phyloP scores from a whole-genome alignment of 2,113 vertebrate species.

The Podilymbus podiceps region DNA sequence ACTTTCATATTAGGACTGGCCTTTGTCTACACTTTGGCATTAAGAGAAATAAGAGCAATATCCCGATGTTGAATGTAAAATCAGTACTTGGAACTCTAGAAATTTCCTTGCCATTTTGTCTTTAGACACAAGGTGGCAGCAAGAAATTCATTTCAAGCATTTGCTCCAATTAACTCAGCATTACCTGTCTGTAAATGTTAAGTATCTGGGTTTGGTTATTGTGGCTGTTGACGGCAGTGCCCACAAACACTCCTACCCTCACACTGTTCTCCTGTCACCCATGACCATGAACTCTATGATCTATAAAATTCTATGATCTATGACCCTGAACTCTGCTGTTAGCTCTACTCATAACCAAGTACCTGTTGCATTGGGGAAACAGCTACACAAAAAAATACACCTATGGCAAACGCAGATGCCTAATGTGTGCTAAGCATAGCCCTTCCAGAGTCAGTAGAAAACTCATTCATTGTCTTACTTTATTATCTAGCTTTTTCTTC shows the following conservation, averaged over 20 bases:
- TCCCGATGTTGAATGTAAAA: not conserved
- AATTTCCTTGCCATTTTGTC: conserved; percentile 58
- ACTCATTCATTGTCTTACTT: not conserved
- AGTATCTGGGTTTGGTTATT: not conserved
- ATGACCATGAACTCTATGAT: not conserved
- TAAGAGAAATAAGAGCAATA: not conserved
- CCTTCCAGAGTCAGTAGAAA: not conserved
- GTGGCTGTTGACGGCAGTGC: not conserved
- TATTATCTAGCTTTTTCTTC: not conserved
- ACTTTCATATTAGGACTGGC: not conserved
- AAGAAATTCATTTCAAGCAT: conserved; percentile 59
- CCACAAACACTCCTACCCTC: not conserved
- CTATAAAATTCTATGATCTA: too few species aligned
- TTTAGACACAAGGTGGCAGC: conserved; percentile 71
- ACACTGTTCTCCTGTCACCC: not conserved
- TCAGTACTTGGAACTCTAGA: conserved; percentile 3
- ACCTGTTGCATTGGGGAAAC: not conserved
- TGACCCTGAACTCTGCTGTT: not conserved
- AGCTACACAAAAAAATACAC: not conserved
- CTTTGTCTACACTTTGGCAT: not conserved
- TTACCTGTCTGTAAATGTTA: not conserved
- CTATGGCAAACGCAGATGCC: not conserved
- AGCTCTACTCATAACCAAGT: not conserved
- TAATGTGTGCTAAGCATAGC: not conserved
- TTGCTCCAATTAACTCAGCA: not conserved